phyloP scores from a whole-genome alignment of 2,797 vertebrate genomes.

The Passerculus sandwichensis region DNA sequence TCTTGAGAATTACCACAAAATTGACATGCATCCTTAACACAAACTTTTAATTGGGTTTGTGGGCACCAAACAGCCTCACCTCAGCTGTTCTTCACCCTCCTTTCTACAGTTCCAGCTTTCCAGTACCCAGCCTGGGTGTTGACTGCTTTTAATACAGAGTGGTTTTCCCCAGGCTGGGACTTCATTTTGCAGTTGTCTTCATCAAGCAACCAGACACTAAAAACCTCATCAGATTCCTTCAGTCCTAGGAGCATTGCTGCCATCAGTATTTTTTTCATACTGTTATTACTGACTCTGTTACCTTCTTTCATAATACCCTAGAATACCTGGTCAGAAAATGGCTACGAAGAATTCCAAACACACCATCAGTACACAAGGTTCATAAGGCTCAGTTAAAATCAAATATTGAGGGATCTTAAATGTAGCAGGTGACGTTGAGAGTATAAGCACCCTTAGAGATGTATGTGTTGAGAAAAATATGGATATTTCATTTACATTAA shows the following conservation, averaged over 20 bases:
- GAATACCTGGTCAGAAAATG: neutral
- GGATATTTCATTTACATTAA: neutral
- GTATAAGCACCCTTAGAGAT: neutral
- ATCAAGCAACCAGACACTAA: neutral
- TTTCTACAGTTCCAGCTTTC: neutral
- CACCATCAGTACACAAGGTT: neutral
- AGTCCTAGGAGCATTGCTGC: neutral
- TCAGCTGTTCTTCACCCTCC: neutral
- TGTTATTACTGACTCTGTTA: neutral
- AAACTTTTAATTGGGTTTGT: neutral
- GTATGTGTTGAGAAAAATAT: neutral
- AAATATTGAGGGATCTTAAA: neutral
- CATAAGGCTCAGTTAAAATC: neutral
- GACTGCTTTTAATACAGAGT: neutral
- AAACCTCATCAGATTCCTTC: neutral
- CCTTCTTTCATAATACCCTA: neutral
- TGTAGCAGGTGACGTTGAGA: neutral
- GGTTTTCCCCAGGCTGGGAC: neutral
- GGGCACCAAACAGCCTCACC: neutral
- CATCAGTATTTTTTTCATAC: neutral
- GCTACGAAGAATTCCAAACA: neutral
- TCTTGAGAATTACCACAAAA: neutral
- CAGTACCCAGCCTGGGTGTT: neutral
- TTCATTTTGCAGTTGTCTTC: neutral
- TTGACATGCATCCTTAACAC: neutral